These are phyloP conservation scores for Hormaphis cornu DNA, from an alignment of 1,140 invertebrate species.

Conservation along the genomic window DNA sequence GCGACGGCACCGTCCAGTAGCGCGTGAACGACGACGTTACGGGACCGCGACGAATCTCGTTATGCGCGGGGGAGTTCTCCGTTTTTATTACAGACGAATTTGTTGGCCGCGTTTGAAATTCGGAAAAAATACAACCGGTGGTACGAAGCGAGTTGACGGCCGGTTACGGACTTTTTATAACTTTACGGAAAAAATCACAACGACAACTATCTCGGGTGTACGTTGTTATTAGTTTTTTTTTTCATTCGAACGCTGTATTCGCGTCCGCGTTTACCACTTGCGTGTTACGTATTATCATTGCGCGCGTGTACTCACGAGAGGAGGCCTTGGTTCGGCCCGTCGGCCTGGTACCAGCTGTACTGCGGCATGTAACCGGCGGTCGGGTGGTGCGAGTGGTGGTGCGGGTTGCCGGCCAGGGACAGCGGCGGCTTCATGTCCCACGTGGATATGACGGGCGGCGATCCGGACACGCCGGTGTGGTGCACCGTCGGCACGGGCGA, in stretches of 20 bases:
- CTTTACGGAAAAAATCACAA: too few species aligned
- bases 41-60: slow-evolving; percentile 15
- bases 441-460: slow-evolving; percentile 50
- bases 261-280: too few species aligned
- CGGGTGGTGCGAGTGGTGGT: slow-evolving; percentile 48
- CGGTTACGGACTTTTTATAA: too few species aligned
- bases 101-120: too few species aligned
- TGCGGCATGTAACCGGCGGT: slow-evolving; percentile 53
- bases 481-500: slow-evolving; percentile 49
- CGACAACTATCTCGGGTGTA: too few species aligned
- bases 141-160: too few species aligned
- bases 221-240: too few species aligned
- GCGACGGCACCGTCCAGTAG: neutral
- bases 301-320: slow-evolving; percentile 52
- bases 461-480: slow-evolving; percentile 50
- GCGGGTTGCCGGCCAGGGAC: slow-evolving; percentile 41
- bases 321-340: slow-evolving; percentile 55
- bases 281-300: too few species aligned
- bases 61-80: too few species aligned
- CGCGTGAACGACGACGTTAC: neutral
- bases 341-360: slow-evolving; percentile 66
- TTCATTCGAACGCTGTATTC: too few species aligned
- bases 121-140: too few species aligned
- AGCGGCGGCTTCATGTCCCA: slow-evolving; percentile 58
- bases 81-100: too few species aligned